A percentile compares a stretch with the other conserved stretches of the same genome.
Conservation (phyloP, 2,888 invertebrate genomes). For the Sarcophaga variegata region DNA sequence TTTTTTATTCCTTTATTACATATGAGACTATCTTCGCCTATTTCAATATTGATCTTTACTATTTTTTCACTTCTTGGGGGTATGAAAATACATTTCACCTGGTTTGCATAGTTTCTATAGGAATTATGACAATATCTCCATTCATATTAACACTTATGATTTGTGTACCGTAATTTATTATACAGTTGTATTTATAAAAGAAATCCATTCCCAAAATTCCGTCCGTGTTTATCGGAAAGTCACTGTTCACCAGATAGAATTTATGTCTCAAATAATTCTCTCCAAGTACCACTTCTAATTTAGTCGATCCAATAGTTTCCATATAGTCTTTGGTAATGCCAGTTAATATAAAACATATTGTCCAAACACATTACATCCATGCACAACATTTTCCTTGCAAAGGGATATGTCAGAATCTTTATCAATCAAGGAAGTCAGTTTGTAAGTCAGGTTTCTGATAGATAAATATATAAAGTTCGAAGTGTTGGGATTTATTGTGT, state of each 20-base stretch:
- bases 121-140: neutral
- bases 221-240: too few species aligned
- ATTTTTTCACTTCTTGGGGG: constrained; percentile 23
- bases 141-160: neutral
- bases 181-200: neutral
- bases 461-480: neutral
- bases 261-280: neutral
- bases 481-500: neutral
- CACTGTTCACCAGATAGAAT: neutral
- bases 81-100: neutral
- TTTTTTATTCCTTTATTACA: constrained; percentile 23
- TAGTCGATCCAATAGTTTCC: neutral
- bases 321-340: neutral
- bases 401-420: constrained; percentile 8
- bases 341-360: neutral
- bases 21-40: neutral
- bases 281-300: neutral
- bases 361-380: neutral
- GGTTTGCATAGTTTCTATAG: neutral
- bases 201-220: too few species aligned
- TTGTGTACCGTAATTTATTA: neutral
- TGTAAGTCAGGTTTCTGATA: neutral
- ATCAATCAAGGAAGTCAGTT: neutral
- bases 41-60: neutral
- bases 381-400: neutral